Evolutionary conservation across 2,888 invertebrate genomes (phyloP).

Genomic region (Pseudolycoriella hygida): DNA sequence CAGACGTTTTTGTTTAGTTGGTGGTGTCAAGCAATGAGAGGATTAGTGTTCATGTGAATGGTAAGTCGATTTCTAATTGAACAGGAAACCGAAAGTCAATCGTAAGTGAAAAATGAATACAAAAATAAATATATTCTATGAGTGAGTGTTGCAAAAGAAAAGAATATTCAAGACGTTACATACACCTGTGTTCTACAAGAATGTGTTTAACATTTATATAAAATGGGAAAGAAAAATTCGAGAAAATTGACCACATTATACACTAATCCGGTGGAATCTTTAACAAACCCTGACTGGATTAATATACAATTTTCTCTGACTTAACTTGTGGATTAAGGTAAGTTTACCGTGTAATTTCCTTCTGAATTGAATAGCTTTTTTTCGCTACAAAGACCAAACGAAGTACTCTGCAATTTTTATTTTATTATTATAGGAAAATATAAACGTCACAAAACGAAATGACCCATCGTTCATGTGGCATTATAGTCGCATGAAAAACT

Average conservation of each 20-base stretch:
- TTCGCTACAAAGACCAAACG: background rate
- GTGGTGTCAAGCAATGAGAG: no score
- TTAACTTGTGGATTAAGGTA: background rate
- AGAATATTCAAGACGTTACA: no score
- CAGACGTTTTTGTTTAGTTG: no score
- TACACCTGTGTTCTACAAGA: no score
- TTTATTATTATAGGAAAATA: background rate
- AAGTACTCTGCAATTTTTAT: background rate
- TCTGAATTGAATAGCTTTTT: background rate
- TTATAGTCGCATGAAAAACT: background rate
- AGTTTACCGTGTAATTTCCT: background rate
- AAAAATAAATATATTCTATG: no score
- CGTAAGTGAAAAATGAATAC: no score
- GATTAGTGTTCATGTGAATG: no score
- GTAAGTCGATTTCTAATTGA: no score
- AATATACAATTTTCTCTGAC: background rate
- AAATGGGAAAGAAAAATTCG: background rate
- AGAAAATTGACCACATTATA: background rate
- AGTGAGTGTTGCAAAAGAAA: no score
- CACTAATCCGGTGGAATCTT: background rate
- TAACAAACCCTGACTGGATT: background rate
- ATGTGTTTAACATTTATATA: no score
- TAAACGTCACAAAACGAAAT: background rate
- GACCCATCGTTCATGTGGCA: conserved; percentile 1
- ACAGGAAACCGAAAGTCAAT: no score